These are phyloP conservation scores for Pygoscelis antarcticus DNA, from an alignment of 2,113 vertebrate genomes.

Conservation along the genomic window DNA sequence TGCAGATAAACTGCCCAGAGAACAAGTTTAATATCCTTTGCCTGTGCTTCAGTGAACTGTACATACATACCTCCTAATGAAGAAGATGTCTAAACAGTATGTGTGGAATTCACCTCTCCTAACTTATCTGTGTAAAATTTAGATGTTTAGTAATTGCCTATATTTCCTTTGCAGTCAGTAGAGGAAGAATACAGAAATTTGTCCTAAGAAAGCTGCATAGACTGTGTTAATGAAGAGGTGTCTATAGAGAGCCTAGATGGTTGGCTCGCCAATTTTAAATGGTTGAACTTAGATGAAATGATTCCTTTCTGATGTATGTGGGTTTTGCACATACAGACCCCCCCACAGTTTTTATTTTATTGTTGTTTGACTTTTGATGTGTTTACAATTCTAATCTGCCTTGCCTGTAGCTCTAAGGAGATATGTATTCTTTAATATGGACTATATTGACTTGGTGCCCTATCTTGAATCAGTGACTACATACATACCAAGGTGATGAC, in stretches of 20 bases:
- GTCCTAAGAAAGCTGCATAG: background rate
- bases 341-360: background rate
- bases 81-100: background rate
- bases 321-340: background rate
- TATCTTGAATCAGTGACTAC: background rate
- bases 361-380: background rate
- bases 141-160: background rate
- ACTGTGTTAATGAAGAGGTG: background rate
- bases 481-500: background rate
- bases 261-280: background rate
- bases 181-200: background rate
- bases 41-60: background rate
- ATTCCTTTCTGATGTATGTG: background rate
- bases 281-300: background rate
- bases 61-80: background rate
- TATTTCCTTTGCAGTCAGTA: background rate
- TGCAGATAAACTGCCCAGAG: background rate
- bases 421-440: background rate
- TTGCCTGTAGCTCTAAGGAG: background rate
- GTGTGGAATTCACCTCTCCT: background rate
- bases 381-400: background rate
- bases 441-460: background rate
- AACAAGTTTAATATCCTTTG: conserved; percentile 21
- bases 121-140: background rate
- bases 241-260: background rate